Conservation (phyloP, 2,113 vertebrate species). For the Vidua macroura region DNA sequence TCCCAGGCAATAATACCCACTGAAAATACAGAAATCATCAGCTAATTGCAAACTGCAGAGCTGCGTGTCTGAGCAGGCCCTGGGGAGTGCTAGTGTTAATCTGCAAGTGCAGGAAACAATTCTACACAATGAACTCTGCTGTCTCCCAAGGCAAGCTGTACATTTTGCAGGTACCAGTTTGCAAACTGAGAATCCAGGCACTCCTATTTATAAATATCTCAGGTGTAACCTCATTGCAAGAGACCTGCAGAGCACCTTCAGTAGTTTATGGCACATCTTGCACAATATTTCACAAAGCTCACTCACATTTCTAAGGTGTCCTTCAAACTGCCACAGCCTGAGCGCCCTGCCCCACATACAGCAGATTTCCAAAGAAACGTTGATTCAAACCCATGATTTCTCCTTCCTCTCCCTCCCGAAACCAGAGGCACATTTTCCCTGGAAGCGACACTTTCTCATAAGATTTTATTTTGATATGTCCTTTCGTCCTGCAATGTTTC, state of each 20-base stretch:
- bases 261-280: neutral
- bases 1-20: neutral
- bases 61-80: neutral
- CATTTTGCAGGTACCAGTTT: neutral
- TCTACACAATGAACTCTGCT: neutral
- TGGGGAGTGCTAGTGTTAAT: neutral
- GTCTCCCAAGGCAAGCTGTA: neutral
- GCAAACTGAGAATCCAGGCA: neutral
- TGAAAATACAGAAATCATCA: neutral
- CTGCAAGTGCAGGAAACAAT: neutral
- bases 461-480: conserved; percentile 25
- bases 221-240: neutral
- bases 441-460: neutral
- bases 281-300: neutral
- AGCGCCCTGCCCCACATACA: neutral
- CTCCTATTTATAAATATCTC: neutral
- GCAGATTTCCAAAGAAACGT: neutral
- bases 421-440: neutral
- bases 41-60: neutral
- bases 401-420: neutral
- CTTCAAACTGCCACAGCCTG: neutral
- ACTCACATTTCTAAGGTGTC: neutral
- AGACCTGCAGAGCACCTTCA: neutral
- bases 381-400: neutral
- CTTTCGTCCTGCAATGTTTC: conserved; percentile 42